Base-by-base conservation (phyloP, 1,140 invertebrate genomes). In the Nasonia longicornis region DNA sequence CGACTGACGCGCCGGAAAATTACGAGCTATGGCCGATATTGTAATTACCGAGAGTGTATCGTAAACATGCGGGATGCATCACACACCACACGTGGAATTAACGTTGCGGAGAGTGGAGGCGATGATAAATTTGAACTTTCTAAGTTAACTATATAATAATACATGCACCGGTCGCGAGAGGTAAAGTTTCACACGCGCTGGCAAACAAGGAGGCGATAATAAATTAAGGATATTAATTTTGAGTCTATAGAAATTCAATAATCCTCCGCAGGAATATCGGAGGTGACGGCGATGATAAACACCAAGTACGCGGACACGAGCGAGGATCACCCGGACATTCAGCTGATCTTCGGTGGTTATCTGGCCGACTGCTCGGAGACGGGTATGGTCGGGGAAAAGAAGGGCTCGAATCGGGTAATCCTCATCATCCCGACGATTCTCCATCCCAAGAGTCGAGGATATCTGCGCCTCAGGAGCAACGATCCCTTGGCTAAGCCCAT, bases 311-410 rank as follows among this genome's bases (percentile, higher is more conserved):
- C 94, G 1, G 93, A 97, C 85, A 92, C 93, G 0, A 90, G 90
- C 0, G 93, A 94, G 1, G 95, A 97, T 86, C 93, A 95, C 86
- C 96, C 96, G 0, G 97, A 98, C 86, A 89, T 97, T 0, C 96
- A 98, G 86, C 92, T 95, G 52, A 97, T 97, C 90, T 97, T 97
- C 86, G 94, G 95, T 10, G 95, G 95, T 0, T 96, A 95, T 86
- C 89, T 96, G 66, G 96, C 95, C 0, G 94, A 96, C 85, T 96
- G 96, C 85, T 95, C 95, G 7, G 93, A 94, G 86, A 96, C 95
- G 0, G 95, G 95, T n/a, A 95, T 96, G 93, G 95, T 96, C 8
- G 95, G 95, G 0, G 95, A 96, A 86, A 91, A 93, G 63, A 90
- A 91, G 42, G 89, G 90, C 11, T 86, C 89, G 26, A 92, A 92